Evolutionary conservation across 2,797 vertebrate genomes (phyloP), one percentile per base, ranked within the genome.

Genomic region (Heterohyrax brucei): DNA sequence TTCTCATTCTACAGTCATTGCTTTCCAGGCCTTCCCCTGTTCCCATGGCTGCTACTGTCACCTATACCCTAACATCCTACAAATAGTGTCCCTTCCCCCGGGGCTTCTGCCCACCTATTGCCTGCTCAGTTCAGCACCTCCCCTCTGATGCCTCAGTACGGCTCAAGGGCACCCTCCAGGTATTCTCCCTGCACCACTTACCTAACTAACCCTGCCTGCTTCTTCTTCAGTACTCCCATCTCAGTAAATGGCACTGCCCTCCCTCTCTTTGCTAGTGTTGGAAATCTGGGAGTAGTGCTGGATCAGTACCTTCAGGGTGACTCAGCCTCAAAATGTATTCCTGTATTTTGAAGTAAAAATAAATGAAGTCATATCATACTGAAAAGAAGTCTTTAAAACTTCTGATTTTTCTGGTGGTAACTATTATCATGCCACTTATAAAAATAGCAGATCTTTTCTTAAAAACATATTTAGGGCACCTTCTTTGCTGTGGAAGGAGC

Each of bases 361-460:
- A 88, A 91, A 39, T 39, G 39, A 39, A 39, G 89, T 46, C 3
- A 24, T 89, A 75, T 66, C 18, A 85, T 62, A 90, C 92, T 4
- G 59, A 66, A 83, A 86, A 6, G 33, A 66, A 62, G 18, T 91
- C 68, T 90, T 93, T 73, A 14, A 76, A 64, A 87, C 70, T 76
- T 92, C 39, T 39, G 39, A 39, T 39, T 39, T 39, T 39, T 39
- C 39, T 39, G 39, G 39, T 33, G 44, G 48, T 56, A 26, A 85
- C 59, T 87, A 66, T 84, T 53, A 73, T 62, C 64, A 87, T 88
- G 44, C 61, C 91, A 80, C 85, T 39, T 46, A 82, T 82, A 91
- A 72, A 33, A 94, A 48, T 79, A 91, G 59, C 10, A 18, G 66
- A 44, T 89, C 13, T 56, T 93, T 68, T 79, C n/a, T 39, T 33